Evolutionary conservation across 2,888 invertebrate species (phyloP).

Genomic region (Oxyteleia sp.): DNA sequence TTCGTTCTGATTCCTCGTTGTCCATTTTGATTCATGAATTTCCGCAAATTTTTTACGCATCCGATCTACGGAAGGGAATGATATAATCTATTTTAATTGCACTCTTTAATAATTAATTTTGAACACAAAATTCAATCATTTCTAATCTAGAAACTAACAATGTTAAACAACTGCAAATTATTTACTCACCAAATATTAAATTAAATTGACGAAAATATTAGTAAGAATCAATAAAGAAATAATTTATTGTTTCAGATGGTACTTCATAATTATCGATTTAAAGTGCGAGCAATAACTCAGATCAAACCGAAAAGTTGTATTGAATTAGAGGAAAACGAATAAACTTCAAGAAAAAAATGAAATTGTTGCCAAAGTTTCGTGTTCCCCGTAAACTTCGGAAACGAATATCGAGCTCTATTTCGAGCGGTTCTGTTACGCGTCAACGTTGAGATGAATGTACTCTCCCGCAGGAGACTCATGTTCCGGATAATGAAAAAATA

Average conservation of each 20-base stretch:
- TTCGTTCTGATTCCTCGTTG: constrained; percentile 64
- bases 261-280: background rate
- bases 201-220: no score
- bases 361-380: constrained; percentile 68
- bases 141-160: no score
- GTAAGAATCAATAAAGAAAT: no score
- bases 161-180: no score
- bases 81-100: constrained; percentile 42
- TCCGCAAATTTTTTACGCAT: constrained; percentile 53
- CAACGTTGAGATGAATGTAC: constrained; percentile 71
- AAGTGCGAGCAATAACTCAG: constrained; percentile 23
- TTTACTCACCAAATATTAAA: no score
- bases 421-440: constrained; percentile 67
- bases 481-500: constrained; percentile 72
- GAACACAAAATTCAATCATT: no score
- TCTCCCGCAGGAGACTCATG: constrained; percentile 69
- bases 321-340: constrained; percentile 39
- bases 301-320: constrained; percentile 35
- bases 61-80: constrained; percentile 18
- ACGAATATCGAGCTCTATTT: constrained; percentile 70
- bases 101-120: constrained; percentile 23
- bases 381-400: constrained; percentile 60
- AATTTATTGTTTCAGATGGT: background rate
- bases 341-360: constrained; percentile 47
- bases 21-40: constrained; percentile 63